Evolutionary conservation across 1,140 invertebrate genomes (phyloP).

Genomic region (Cyclina sinensis): DNA sequence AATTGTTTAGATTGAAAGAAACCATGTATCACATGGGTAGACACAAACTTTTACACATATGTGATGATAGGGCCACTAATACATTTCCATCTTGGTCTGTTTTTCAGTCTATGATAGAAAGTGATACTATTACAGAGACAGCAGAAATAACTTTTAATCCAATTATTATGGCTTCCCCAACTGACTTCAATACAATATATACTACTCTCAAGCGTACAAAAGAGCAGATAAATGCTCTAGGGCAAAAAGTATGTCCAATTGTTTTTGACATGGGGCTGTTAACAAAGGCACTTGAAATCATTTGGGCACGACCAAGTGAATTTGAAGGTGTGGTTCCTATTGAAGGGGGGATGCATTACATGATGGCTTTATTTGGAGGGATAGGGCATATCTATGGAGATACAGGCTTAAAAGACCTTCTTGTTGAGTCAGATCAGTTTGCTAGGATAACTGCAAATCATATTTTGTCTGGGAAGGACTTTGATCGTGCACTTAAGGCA

Average conservation of each 20-base stretch:
- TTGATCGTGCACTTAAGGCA: constrained; percentile 37
- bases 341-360: constrained; percentile 16
- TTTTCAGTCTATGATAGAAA: background rate
- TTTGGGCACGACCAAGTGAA: constrained; percentile 10
- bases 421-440: constrained; percentile 37
- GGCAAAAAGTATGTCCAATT: background rate
- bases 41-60: background rate
- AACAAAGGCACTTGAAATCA: constrained; percentile 48
- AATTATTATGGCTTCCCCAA: constrained; percentile 28
- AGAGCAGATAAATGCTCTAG: background rate
- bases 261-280: constrained; percentile 45
- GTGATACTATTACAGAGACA: background rate
- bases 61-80: too few species aligned
- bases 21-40: background rate
- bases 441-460: constrained; percentile 29
- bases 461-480: constrained; percentile 50
- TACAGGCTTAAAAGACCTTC: constrained; percentile 3
- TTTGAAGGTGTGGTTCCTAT: constrained; percentile 30
- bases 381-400: constrained; percentile 43
- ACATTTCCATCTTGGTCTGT: constrained; percentile 12
- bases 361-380: constrained; percentile 20
- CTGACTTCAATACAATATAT: constrained; percentile 6
- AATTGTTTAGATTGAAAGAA: background rate
- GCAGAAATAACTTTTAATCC: constrained; percentile 6
- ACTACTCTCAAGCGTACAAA: background rate